phyloP scores from a whole-genome alignment of 1,140 invertebrate genomes.

The Bilobella aurantiaca region DNA sequence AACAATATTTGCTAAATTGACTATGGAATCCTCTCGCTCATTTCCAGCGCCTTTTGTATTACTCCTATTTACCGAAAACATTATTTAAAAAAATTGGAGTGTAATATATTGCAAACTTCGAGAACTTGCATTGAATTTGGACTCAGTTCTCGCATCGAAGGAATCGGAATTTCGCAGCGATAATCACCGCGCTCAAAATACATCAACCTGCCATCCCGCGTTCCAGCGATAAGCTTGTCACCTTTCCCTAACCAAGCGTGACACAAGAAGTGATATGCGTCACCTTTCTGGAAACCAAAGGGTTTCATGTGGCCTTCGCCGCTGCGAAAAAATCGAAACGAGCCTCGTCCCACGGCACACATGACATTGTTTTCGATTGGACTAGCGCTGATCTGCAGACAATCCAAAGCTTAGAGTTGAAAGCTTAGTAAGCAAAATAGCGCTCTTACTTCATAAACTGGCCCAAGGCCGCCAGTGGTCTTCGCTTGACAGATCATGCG shows the following conservation, averaged over 20 bases:
- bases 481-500: conserved; percentile 65
- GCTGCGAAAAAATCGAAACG: conserved; percentile 64
- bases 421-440: too few relatives aligned
- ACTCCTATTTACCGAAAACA: too few relatives aligned
- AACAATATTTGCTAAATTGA: conserved; percentile 20
- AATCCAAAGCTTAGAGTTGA: too few relatives aligned
- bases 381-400: conserved; percentile 62
- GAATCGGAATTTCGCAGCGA: conserved; percentile 47
- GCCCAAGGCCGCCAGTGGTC: conserved; percentile 47
- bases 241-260: conserved; percentile 58
- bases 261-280: conserved; percentile 57
- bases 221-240: conserved; percentile 64
- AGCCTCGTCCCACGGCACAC: conserved; percentile 58
- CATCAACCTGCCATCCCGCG: conserved; percentile 57
- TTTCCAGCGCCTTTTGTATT: too few relatives aligned
- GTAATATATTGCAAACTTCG: too few relatives aligned
- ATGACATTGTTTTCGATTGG: conserved; percentile 63
- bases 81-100: too few relatives aligned
- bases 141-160: conserved; percentile 40
- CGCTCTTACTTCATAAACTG: conserved; percentile 42
- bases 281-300: conserved; percentile 69
- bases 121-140: too few relatives aligned
- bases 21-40: not conserved
- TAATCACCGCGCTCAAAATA: conserved; percentile 69
- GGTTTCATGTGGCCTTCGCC: conserved; percentile 69